These are phyloP conservation scores for Stenchaetothrips biformis DNA, from an alignment of 2,888 invertebrate genomes.

Conservation along the genomic window DNA sequence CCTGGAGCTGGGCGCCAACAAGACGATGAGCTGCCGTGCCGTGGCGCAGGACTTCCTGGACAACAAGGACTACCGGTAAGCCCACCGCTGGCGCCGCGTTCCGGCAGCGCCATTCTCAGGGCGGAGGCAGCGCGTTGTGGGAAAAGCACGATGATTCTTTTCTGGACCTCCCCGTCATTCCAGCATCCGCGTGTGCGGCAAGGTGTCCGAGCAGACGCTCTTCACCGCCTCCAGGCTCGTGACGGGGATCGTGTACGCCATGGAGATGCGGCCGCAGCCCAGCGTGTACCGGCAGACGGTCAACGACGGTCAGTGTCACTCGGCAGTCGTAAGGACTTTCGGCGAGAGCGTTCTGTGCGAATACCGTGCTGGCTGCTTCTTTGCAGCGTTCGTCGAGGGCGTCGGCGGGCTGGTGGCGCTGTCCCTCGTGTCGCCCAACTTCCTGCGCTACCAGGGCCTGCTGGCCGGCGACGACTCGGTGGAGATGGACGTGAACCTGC, in stretches of 20 bases:
- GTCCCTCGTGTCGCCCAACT: conserved; percentile 14
- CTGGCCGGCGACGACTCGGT: conserved; percentile 21
- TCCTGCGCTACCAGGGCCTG: conserved; percentile 14
- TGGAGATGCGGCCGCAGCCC: conserved; percentile 19
- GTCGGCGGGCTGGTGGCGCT: conserved; percentile 13
- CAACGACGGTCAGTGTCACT: not conserved
- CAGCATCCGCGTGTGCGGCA: conserved; percentile 20
- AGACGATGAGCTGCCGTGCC: not conserved
- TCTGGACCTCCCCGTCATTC: not conserved
- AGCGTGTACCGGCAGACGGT: conserved; percentile 17
- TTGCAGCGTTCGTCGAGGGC: not conserved
- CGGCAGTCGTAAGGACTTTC: no score
- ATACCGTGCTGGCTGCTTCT: not conserved
- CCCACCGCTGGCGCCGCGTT: not conserved
- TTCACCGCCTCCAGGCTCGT: not conserved
- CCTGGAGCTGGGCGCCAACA: conserved; percentile 6
- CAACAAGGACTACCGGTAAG: conserved; percentile 18
- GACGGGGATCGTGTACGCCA: conserved; percentile 9
- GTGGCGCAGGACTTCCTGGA: conserved; percentile 10
- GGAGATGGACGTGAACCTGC: conserved; percentile 21
- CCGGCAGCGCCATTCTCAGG: no score
- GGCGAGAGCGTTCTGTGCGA: no score
- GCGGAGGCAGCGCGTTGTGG: not conserved
- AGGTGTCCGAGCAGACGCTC: not conserved
- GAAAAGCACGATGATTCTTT: conserved; percentile 14